These are phyloP conservation scores for Phyllostomus discolor DNA, from an alignment of 2,113 vertebrate genomes.

Conservation along the genomic window DNA sequence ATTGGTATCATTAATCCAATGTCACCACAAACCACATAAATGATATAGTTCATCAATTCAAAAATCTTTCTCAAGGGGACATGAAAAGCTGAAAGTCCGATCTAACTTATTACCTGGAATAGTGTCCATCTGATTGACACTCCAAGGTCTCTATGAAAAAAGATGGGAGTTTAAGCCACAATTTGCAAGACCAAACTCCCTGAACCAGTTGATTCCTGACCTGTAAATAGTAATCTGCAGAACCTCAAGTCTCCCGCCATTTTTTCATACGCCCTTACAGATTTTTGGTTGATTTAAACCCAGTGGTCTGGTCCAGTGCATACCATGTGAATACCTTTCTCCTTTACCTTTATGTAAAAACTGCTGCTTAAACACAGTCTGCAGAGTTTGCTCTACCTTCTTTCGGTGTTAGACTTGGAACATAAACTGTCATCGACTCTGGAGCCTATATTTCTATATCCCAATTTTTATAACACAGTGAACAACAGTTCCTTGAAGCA, in stretches of 20 bases:
- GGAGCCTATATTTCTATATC: not conserved
- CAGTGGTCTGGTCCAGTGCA: not conserved
- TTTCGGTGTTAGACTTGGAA: not conserved
- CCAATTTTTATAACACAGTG: not conserved
- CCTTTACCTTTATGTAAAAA: not conserved
- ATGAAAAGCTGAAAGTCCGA: constrained; percentile 10
- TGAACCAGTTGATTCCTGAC: not conserved
- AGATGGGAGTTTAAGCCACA: not conserved
- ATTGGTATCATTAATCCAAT: not conserved
- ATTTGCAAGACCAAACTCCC: not conserved
- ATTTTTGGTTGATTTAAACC: not conserved
- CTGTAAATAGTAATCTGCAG: not conserved
- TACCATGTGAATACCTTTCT: not conserved
- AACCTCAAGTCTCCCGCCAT: not conserved
- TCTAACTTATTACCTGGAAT: not conserved
- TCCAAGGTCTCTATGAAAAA: not conserved
- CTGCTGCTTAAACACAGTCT: not conserved
- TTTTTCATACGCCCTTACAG: not conserved
- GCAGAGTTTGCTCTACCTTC: not conserved
- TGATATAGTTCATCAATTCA: not conserved
- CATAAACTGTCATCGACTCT: not conserved
- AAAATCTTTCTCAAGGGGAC: not conserved
- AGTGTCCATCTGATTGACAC: not conserved
- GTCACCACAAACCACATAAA: not conserved
- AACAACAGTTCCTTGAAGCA: not conserved